Evolutionary conservation across 2,797 vertebrate species (phyloP).

Genomic region (Lepidocolaptes lacrymiger): DNA sequence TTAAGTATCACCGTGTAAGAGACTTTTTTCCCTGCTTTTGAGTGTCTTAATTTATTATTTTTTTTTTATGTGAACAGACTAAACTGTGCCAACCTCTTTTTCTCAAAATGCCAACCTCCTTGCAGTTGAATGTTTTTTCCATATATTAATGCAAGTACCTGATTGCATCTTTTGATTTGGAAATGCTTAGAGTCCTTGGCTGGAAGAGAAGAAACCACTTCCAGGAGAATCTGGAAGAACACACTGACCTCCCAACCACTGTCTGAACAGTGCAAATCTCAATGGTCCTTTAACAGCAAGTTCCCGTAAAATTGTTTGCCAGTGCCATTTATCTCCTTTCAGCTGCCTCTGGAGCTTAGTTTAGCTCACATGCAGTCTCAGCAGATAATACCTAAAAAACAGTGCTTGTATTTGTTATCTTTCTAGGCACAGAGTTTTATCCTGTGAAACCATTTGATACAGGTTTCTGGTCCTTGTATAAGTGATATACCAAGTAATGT

Average conservation of each 20-base stretch:
- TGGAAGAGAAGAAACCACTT: background rate
- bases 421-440: background rate
- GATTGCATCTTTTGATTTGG: background rate
- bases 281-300: background rate
- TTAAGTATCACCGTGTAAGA: background rate
- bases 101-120: background rate
- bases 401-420: slow-evolving; percentile 13
- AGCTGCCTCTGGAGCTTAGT: background rate
- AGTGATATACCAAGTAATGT: background rate
- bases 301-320: background rate
- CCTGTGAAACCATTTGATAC: background rate
- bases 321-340: background rate
- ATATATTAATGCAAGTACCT: background rate
- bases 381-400: slow-evolving; percentile 20
- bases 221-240: background rate
- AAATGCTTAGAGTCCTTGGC: background rate
- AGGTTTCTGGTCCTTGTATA: background rate
- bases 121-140: background rate
- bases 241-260: background rate
- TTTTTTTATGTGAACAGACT: background rate
- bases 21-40: background rate
- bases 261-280: background rate
- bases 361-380: background rate
- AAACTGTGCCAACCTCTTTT: background rate
- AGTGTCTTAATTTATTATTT: background rate